Evolutionary conservation across 2,113 vertebrate genomes (phyloP).

Genomic region (Poicephalus meyeri): DNA sequence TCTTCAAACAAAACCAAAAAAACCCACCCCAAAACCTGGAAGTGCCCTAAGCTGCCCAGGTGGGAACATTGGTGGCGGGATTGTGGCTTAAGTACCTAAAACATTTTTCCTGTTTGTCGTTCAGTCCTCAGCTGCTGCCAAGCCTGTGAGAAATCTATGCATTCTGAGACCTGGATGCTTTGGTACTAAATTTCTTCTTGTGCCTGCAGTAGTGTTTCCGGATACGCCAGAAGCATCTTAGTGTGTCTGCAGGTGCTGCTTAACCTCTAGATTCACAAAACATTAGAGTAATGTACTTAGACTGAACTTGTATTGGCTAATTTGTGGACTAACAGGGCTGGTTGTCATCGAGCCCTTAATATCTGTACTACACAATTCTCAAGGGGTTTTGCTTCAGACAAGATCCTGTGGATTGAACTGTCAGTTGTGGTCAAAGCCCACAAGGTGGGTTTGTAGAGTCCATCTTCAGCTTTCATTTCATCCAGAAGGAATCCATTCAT

Average conservation of each 20-base stretch:
- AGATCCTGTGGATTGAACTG: background rate
- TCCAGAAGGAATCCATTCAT: background rate
- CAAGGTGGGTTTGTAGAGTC: background rate
- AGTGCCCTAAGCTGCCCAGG: background rate
- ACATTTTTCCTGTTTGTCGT: background rate
- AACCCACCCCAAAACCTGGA: background rate
- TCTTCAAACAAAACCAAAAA: background rate
- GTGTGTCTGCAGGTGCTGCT: background rate
- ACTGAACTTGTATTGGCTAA: background rate
- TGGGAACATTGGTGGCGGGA: background rate
- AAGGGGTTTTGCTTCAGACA: background rate
- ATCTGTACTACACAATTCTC: background rate
- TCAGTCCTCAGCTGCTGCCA: background rate
- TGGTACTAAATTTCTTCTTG: background rate
- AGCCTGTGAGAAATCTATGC: background rate
- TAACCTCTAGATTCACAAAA: background rate
- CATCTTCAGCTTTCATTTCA: background rate
- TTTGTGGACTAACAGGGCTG: background rate
- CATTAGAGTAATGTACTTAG: background rate
- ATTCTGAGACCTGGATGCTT: background rate
- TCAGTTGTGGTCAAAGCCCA: background rate
- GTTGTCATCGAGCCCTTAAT: background rate
- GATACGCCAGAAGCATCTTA: background rate
- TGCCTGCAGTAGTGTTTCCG: background rate
- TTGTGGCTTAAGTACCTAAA: background rate